Base-by-base conservation (phyloP, 2,888 invertebrate species). In the Drosophila subquinaria region DNA sequence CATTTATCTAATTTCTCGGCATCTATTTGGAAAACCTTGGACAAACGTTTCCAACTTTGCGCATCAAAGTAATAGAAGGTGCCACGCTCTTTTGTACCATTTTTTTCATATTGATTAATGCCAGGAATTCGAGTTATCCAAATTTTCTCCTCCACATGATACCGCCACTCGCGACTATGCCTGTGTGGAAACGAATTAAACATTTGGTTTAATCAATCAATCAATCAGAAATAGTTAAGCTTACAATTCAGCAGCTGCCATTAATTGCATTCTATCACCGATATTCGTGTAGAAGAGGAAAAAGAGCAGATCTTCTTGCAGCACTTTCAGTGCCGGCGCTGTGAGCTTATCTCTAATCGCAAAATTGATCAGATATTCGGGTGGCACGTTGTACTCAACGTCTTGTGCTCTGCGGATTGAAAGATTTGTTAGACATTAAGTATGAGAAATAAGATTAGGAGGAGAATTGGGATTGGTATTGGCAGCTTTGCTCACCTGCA, bases 61-160 rank as follows among this genome's bases (percentile, higher is more conserved):
- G 98, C 98, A 94, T 99, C 99, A 93, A 99, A 99, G 94, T 98
- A 98, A 94, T 98, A 99, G 94, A 99, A 99, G 91, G 98, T 99
- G 94, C 99, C 99, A 92, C 98, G 95, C 94, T 99, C 99, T 94
- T 98, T 99, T 86, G 97, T 97, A 90, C 96, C 95, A 81, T 98
- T 98, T 94, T 99, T 99, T 93, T 99, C 98, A 89, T 97, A 95
- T 92, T 98, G 96, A 86, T 97, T 92, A 95, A 98, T 96, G 88
- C 98, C 98, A 82, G 98, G 98, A 91, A 98, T 98, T 93, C 98
- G 97, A 90, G 98, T 99, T 93, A 99, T 98, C 99, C 99, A 99
- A 91, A 99, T 98, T 93, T 98, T 97, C 93, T 99, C 99, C 93
- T 98, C 98, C 95, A 97, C 99, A 94, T 99, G 99, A 95, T 98